These are phyloP conservation scores for Oryzias celebensis DNA, from an alignment of 2,113 vertebrate species.

Conservation along the genomic window DNA sequence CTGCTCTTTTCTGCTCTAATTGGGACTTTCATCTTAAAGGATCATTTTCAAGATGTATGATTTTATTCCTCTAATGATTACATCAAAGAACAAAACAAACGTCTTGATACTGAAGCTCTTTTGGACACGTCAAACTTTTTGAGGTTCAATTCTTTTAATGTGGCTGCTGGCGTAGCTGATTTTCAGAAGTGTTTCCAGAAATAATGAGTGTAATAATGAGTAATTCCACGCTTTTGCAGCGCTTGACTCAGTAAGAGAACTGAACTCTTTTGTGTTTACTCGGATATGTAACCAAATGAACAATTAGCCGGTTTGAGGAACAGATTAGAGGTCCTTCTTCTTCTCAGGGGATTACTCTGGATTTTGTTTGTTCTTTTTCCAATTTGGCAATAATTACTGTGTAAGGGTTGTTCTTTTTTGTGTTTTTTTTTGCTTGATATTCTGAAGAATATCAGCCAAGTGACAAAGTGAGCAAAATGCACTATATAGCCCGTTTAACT, in stretches of 20 bases:
- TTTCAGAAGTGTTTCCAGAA: conserved; percentile 21
- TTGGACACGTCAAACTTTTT: background rate
- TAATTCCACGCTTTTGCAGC: conserved; percentile 21
- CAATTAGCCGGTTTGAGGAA: conserved; percentile 61
- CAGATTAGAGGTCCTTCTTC: conserved; percentile 51
- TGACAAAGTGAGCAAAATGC: conserved; percentile 38
- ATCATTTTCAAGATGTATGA: background rate
- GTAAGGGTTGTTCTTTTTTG: background rate
- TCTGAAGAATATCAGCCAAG: conserved; percentile 35
- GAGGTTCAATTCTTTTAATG: conserved; percentile 10
- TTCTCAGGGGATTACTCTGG: conserved; percentile 40
- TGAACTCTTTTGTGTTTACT: conserved; percentile 45
- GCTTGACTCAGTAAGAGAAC: conserved; percentile 30
- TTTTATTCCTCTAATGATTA: no score
- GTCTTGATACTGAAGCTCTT: background rate
- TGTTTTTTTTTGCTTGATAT: conserved; percentile 46
- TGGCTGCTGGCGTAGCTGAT: conserved; percentile 9
- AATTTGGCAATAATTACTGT: conserved; percentile 50
- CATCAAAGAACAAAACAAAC: no score
- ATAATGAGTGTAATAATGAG: conserved; percentile 13
- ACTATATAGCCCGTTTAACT: background rate
- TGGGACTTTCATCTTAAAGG: conserved; percentile 34
- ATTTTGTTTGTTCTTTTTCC: conserved; percentile 36
- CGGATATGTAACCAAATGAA: conserved; percentile 60
- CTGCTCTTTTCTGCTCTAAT: conserved; percentile 48